Conservation (phyloP, 2,888 invertebrate genomes). For the Chamaedrilus cognettii region DNA sequence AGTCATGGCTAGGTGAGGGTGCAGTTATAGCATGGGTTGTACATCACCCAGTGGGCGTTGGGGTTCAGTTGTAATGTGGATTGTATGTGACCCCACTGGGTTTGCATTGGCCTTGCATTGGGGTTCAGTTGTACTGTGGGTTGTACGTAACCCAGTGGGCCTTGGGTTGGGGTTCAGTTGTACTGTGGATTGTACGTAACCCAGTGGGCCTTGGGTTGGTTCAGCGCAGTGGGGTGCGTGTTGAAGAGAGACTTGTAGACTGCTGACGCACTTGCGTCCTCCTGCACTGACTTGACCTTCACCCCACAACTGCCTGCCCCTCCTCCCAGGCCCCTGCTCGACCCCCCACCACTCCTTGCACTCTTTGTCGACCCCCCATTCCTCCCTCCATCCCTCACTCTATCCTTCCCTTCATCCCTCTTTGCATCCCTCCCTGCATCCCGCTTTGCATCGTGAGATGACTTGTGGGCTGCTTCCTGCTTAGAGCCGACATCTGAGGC, state of each 20-base stretch:
- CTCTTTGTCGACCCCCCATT: too few relatives aligned
- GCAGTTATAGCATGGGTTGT: neutral
- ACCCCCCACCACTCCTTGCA: neutral
- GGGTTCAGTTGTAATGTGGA: too few relatives aligned
- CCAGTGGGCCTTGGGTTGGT: conserved; percentile 93
- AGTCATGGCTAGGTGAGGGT: too few relatives aligned
- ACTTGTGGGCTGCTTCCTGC: too few relatives aligned
- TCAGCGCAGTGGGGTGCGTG: conserved; percentile 80
- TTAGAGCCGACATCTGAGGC: neutral
- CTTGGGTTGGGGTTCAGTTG: conserved; percentile 68
- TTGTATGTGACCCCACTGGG: neutral
- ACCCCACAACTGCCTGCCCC: neutral
- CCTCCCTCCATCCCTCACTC: too few relatives aligned
- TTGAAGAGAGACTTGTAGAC: conserved; percentile 96
- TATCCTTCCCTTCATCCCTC: too few relatives aligned
- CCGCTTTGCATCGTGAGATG: too few relatives aligned
- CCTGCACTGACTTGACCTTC: conserved; percentile 65
- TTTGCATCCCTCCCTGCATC: too few relatives aligned
- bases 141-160: conserved; percentile 99
- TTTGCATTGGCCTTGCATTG: neutral
- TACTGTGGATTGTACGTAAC: conserved; percentile 89
- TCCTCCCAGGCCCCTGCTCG: neutral
- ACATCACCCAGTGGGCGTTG: neutral
- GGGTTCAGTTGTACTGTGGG: conserved; percentile 65
- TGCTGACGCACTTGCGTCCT: conserved; percentile 85